Conservation (phyloP, 1,140 invertebrate genomes). For the Drosophila bifasciata region DNA sequence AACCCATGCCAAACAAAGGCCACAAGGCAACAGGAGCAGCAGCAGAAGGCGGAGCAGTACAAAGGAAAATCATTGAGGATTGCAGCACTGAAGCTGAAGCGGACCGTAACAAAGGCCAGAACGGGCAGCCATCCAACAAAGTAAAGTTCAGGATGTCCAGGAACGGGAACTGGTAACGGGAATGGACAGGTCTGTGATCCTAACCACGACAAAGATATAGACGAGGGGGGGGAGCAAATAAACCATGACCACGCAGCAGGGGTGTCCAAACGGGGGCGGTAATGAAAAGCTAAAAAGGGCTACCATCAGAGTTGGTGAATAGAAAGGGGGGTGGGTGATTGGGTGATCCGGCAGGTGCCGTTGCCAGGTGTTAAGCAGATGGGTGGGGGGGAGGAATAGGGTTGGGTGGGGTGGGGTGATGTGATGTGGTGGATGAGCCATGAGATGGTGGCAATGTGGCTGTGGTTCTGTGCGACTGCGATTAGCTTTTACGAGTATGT, state of each 20-base stretch:
- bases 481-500: constrained; percentile 74
- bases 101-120: constrained; percentile 46
- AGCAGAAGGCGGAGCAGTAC: neutral
- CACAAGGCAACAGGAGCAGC: constrained; percentile 13
- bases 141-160: constrained; percentile 12
- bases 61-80: constrained; percentile 28
- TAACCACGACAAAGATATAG: constrained; percentile 65
- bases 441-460: constrained; percentile 52
- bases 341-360: constrained; percentile 6
- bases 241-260: constrained; percentile 29
- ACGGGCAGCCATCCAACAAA: constrained; percentile 18
- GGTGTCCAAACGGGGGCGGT: constrained; percentile 18
- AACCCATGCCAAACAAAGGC: constrained; percentile 12
- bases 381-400: too few species aligned
- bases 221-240: constrained; percentile 21
- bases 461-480: constrained; percentile 58
- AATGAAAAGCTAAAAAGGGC: constrained; percentile 43
- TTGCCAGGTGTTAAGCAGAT: constrained; percentile 46
- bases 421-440: constrained; percentile 22
- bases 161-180: too few species aligned
- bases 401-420: constrained; percentile 24
- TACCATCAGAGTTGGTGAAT: constrained; percentile 1
- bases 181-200: constrained; percentile 37
- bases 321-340: neutral
- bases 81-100: constrained; percentile 2